Conservation (phyloP, 2,888 invertebrate genomes). For the Anaspis maculata region DNA sequence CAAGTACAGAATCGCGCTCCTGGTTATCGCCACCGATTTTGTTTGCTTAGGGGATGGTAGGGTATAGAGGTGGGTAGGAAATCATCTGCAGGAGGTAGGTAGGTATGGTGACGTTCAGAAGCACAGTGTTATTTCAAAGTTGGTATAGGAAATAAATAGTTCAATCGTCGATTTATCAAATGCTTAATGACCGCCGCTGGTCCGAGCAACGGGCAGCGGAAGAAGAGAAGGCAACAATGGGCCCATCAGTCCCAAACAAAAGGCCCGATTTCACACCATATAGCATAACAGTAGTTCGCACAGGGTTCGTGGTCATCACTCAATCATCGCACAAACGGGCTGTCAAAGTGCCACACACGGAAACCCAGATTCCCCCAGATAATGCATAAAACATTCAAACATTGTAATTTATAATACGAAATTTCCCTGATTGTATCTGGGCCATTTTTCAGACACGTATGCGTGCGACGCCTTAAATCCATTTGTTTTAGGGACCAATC, state of each 20-base stretch:
- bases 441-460: constrained; percentile 21
- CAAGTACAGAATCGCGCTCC: too few species aligned
- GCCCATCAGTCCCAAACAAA: constrained; percentile 19
- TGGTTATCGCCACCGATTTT: too few species aligned
- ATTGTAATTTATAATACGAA: constrained; percentile 27
- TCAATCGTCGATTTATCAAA: too few species aligned
- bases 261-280: constrained; percentile 18
- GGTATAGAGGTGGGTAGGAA: too few species aligned
- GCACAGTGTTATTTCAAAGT: too few species aligned
- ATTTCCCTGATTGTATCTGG: constrained; percentile 25
- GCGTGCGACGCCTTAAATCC: constrained; percentile 19
- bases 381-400: constrained; percentile 27
- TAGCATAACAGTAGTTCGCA: constrained; percentile 11
- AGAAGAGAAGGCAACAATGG: too few species aligned
- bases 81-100: too few species aligned
- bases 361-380: constrained; percentile 23
- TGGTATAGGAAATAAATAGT: too few species aligned
- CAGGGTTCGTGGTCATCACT: constrained; percentile 21
- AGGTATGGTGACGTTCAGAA: too few species aligned
- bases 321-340: constrained; percentile 21
- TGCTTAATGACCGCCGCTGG: too few species aligned
- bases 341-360: constrained; percentile 26
- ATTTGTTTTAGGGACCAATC: constrained; percentile 18
- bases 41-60: too few species aligned
- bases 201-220: too few species aligned